Base-by-base conservation (phyloP, 2,797 vertebrate species). In the Rhinichthys osculus region DNA sequence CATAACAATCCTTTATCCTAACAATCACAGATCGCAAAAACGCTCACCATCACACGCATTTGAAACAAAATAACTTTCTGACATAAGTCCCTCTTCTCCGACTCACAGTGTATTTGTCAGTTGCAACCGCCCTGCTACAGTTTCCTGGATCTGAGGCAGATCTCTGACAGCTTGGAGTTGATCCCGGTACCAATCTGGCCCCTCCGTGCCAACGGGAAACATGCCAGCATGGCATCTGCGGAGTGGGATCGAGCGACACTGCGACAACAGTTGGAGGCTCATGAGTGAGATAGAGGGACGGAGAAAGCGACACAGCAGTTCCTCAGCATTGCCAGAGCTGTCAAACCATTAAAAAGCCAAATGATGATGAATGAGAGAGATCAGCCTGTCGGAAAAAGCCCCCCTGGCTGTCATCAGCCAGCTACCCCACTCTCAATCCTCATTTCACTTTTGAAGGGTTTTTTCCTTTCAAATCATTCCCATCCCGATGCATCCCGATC, bases 151-250 rank as follows among this genome's bases (percentile, higher is more conserved):
- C 87, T 92, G 84, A 95, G 93, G 44, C 92, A 85, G 70, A 95
- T 95, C 91, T 94, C 93, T 10, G 93, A 94, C 85, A 95, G 91
- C 91, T 95, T 95, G 89, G 93, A 95, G 90, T 93, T 93, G 90
- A 94, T 95, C 54, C 94, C 91, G 0, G 93, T 93, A 81, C 93
- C 93, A 30, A 93, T 95, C 89, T 93, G 91, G 38, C 91, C 92
- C 64, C 90, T 93, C 86, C 89, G 89, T 71, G 94, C 94, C 33
- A 94, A 88, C 47, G 92, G 94, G 90, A 94, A 94, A 40, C 90
- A 87, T 33, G 94, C 91, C 92, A 95, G 89, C 71, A 90, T 94
- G 88, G 94, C 93, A 81, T 94, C 94, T 95, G 91, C 72, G 47
- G 78, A 82, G 84, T 82, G 87, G 81, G 23, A 84, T 27, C 57